Percentiles rank a stretch among this genome's conserved stretches.
phyloP scores from a whole-genome alignment of 2,797 vertebrate genomes.

The Leuciscus waleckii region DNA sequence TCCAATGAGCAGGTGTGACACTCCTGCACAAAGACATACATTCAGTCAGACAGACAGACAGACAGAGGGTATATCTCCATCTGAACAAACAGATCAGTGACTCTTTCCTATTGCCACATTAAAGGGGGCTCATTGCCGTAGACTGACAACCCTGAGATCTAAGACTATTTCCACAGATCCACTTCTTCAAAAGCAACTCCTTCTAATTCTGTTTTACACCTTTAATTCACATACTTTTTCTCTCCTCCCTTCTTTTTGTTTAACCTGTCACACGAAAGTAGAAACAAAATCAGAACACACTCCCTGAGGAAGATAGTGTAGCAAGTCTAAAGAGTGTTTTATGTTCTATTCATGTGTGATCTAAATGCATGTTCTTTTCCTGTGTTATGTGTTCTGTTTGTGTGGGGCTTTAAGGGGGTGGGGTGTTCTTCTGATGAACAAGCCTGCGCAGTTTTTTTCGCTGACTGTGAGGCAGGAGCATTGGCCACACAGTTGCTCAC shows the following conservation, averaged over 20 bases:
- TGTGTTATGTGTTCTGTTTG: too few species aligned
- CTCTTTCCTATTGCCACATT: conserved; percentile 28
- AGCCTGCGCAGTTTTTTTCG: too few species aligned
- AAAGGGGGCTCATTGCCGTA: conserved; percentile 18
- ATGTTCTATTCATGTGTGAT: too few species aligned
- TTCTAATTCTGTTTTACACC: conserved; percentile 40
- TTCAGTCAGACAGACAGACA: conserved; percentile 17
- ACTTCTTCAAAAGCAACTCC: conserved; percentile 43
- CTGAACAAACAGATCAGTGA: conserved; percentile 38
- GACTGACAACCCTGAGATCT: conserved; percentile 41
- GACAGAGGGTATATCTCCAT: conserved; percentile 36
- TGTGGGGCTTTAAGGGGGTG: too few species aligned
- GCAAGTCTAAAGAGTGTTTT: not conserved
- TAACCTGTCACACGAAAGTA: conserved; percentile 31
- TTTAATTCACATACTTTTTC: conserved; percentile 30
- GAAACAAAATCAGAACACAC: conserved; percentile 36
- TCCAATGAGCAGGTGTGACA: conserved; percentile 5
- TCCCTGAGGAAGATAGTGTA: conserved; percentile 26
- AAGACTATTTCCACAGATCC: conserved; percentile 41
- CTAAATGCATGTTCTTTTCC: not conserved
- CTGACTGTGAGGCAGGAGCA: too few species aligned
- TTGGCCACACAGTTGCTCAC: too few species aligned
- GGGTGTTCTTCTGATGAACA: too few species aligned
- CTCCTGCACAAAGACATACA: conserved; percentile 2
- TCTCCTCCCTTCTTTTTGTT: conserved; percentile 5